Evolutionary conservation across 2,888 invertebrate species (phyloP).

Genomic region (Agapetus fuscipes): DNA sequence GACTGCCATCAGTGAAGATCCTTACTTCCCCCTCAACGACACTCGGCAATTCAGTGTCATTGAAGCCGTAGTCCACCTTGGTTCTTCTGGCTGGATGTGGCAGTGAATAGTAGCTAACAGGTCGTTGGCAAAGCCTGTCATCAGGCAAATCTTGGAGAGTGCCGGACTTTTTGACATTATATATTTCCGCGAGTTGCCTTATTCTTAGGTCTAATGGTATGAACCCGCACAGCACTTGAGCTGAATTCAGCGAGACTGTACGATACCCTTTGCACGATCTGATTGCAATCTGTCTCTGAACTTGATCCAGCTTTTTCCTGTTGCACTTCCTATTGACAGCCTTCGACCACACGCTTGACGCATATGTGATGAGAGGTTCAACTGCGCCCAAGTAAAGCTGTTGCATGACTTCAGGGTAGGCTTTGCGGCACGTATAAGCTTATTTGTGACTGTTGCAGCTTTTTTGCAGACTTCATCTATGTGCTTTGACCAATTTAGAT

Average conservation of each 20-base stretch:
- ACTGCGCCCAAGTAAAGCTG: conserved; percentile 1
- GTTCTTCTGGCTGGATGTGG: not conserved
- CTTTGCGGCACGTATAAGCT: not conserved
- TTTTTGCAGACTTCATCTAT: not conserved
- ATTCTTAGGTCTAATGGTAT: conserved; percentile 1
- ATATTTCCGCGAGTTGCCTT: not conserved
- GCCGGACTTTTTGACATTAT: not conserved
- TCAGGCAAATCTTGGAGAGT: not conserved
- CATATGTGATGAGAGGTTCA: conserved; percentile 2
- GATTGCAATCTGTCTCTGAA: conserved; percentile 2
- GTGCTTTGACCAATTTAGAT: not conserved
- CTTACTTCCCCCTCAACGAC: not conserved
- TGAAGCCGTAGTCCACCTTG: not conserved
- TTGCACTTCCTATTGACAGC: conserved; percentile 1
- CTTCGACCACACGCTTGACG: not conserved
- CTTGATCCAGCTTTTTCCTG: not conserved
- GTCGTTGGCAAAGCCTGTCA: not conserved
- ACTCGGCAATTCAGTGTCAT: not conserved
- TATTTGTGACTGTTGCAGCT: not conserved
- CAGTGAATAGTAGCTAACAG: not conserved
- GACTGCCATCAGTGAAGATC: not conserved
- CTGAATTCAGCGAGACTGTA: conserved; percentile 1
- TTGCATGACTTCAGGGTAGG: not conserved
- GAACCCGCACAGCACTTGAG: not conserved
- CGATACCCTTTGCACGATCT: conserved; percentile 3